These are phyloP conservation scores for Agraylea sexmaculata DNA, from an alignment of 1,140 invertebrate species.

Conservation along the genomic window DNA sequence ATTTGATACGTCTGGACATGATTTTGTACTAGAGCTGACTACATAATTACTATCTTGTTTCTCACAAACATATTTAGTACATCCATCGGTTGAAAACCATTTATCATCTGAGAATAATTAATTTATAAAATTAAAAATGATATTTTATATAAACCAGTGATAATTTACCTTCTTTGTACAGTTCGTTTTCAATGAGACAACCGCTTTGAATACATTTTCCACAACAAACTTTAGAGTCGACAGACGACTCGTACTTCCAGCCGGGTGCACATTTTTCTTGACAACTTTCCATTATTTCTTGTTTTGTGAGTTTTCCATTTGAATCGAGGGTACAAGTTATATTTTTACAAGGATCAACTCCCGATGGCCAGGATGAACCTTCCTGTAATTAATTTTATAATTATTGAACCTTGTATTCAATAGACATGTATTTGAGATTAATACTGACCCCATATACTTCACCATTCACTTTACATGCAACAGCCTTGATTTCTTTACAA, in stretches of 20 bases:
- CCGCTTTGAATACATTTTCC: conserved; percentile 53
- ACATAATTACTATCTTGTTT: conserved; percentile 36
- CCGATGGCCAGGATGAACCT: conserved; percentile 44
- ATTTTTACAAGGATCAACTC: conserved; percentile 45
- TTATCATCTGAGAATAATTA: conserved; percentile 26
- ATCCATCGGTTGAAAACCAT: conserved; percentile 56
- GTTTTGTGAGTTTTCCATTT: conserved; percentile 37
- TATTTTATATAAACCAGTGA: neutral
- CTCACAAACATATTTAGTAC: conserved; percentile 49
- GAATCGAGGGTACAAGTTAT: conserved; percentile 42
- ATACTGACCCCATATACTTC: conserved; percentile 18
- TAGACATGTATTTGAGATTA: too few relatives aligned
- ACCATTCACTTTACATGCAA: conserved; percentile 25
- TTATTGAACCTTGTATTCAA: neutral
- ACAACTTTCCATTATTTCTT: conserved; percentile 41
- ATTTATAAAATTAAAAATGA: neutral
- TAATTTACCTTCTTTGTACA: conserved; percentile 35
- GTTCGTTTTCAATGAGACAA: conserved; percentile 47
- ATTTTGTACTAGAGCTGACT: conserved; percentile 38
- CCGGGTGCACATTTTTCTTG: conserved; percentile 42
- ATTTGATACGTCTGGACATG: conserved; percentile 48
- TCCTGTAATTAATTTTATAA: conserved; percentile 27
- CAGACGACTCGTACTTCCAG: conserved; percentile 41
- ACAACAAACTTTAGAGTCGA: conserved; percentile 45
- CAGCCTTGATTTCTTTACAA: conserved; percentile 23